These are phyloP conservation scores for Raphicerus campestris DNA, from an alignment of 2,113 vertebrate genomes.

Conservation along the genomic window DNA sequence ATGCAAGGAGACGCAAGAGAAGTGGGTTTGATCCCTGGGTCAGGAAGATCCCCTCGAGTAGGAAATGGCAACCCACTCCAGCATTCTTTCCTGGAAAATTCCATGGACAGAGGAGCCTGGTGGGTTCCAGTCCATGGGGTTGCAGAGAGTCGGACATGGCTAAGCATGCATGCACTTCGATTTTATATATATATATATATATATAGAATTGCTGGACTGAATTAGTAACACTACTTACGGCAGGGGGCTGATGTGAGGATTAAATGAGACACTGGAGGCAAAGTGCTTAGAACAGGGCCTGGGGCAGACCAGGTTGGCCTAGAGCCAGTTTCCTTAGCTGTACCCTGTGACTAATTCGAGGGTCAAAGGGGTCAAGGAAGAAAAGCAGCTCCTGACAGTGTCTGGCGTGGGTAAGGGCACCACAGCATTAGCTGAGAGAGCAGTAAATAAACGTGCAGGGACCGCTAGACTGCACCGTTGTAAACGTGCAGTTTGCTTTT, in stretches of 20 bases:
- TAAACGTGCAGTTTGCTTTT: accelerated
- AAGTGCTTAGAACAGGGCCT: background rate
- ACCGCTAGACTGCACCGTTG: accelerated
- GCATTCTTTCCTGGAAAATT: background rate
- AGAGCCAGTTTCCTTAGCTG: background rate
- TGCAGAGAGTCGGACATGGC: background rate
- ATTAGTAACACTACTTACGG: background rate
- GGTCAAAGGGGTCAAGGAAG: background rate
- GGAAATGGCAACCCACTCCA: background rate
- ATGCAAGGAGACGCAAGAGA: background rate
- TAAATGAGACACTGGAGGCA: background rate
- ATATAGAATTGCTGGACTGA: background rate
- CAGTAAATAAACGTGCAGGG: accelerated
- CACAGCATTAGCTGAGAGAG: accelerated
- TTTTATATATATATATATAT: background rate
- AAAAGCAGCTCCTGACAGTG: background rate
- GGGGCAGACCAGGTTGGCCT: background rate
- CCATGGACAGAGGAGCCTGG: background rate
- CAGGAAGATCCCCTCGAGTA: background rate
- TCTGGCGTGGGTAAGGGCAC: accelerated
- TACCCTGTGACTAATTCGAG: background rate
- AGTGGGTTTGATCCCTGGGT: background rate
- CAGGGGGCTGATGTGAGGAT: background rate
- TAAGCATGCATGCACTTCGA: background rate
- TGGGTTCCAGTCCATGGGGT: background rate